These are phyloP conservation scores for Anadara kagoshimensis DNA, from an alignment of 1,140 invertebrate genomes.

Conservation along the genomic window DNA sequence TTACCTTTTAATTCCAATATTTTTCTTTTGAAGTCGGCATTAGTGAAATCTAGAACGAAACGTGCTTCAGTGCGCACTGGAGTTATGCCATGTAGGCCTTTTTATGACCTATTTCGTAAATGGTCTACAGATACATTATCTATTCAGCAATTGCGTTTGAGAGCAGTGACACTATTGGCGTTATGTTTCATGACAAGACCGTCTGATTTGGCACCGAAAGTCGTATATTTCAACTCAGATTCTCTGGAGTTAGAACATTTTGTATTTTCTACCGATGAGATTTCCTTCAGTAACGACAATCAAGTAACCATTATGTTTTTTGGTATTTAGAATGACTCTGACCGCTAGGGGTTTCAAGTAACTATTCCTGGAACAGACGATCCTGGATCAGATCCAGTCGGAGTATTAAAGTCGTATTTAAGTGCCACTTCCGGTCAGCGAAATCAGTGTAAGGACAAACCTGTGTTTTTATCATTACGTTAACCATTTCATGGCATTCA, in stretches of 20 bases:
- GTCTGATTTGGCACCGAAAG: slow-evolving; percentile 13
- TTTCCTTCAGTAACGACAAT: background rate
- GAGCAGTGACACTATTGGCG: background rate
- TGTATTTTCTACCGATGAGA: background rate
- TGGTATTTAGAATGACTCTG: slow-evolving; percentile 5
- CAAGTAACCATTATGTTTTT: slow-evolving; percentile 12
- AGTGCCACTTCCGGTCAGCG: too few relatives aligned
- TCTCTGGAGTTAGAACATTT: background rate
- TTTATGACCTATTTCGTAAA: background rate
- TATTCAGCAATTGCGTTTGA: background rate
- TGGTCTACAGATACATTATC: background rate
- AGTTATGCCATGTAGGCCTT: slow-evolving; percentile 2
- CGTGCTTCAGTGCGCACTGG: background rate
- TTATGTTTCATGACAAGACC: slow-evolving; percentile 3
- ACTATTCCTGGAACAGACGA: background rate
- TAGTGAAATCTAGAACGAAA: slow-evolving; percentile 9
- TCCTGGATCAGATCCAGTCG: background rate
- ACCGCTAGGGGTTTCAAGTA: slow-evolving; percentile 12
- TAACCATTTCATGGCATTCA: background rate
- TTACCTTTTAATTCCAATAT: too few relatives aligned
- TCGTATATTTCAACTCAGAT: background rate
- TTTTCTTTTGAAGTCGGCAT: too few relatives aligned
- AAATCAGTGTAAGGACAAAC: background rate
- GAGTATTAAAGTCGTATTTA: too few relatives aligned
- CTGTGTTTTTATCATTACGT: slow-evolving; percentile 10